phyloP scores from a whole-genome alignment of 2,888 invertebrate genomes.

The Latrodectus elegans region DNA sequence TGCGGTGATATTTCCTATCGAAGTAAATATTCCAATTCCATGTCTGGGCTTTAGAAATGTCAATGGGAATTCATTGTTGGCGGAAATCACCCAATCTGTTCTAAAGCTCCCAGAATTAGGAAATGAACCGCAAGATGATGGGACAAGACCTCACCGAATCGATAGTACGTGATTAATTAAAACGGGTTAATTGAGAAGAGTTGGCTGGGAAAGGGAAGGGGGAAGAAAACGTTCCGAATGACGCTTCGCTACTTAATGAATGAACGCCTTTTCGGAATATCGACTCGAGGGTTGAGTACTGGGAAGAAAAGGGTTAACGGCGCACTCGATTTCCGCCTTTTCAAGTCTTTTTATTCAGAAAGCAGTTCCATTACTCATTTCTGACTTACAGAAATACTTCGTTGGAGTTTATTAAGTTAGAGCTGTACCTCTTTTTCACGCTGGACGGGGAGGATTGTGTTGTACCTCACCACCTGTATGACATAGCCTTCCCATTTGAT shows the following conservation, averaged over 20 bases:
- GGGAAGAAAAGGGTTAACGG: background rate
- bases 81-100: background rate
- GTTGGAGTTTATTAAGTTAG: no score
- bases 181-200: constrained; percentile 64
- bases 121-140: constrained; percentile 23
- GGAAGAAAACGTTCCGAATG: constrained; percentile 48
- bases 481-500: no score
- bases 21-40: background rate
- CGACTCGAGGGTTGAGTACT: constrained; percentile 33
- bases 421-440: no score
- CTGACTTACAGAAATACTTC: no score
- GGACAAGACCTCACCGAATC: constrained; percentile 45
- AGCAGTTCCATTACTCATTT: no score
- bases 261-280: constrained; percentile 50
- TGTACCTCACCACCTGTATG: no score
- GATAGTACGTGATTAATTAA: constrained; percentile 60
- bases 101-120: background rate
- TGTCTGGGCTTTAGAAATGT: no score
- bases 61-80: background rate
- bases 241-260: constrained; percentile 55
- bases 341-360: background rate
- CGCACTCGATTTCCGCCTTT: background rate
- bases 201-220: constrained; percentile 18
- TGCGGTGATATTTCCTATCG: background rate
- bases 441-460: no score